A percentile compares a stretch with the other conserved stretches of the same genome.
Evolutionary conservation across 2,888 invertebrate species (phyloP).

Genomic region (Omphaloscelis lunosa): DNA sequence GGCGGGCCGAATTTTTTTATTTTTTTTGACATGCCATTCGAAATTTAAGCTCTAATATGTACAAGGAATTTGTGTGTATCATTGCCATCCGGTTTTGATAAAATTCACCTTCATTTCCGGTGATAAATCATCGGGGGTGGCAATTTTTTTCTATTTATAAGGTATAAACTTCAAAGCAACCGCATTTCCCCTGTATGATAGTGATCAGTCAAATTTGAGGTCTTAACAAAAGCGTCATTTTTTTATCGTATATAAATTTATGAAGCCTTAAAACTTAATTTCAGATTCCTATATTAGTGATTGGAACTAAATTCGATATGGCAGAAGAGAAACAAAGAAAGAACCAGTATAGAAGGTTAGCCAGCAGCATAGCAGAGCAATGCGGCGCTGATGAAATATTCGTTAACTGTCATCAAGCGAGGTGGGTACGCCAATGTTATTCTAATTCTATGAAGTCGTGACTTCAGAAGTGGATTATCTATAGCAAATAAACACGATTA

Average conservation of each 20-base stretch:
- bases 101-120: no score
- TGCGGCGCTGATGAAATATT: constrained; percentile 98
- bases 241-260: no score
- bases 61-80: no score
- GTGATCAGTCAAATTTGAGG: neutral
- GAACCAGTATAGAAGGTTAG: constrained; percentile 89
- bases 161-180: no score
- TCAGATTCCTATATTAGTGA: constrained; percentile 97
- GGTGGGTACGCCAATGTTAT: constrained; percentile 66
- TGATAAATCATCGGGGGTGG: no score
- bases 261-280: constrained; percentile 64
- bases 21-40: no score
- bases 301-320: constrained; percentile 98
- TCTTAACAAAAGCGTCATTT: neutral
- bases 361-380: constrained; percentile 95
- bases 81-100: no score
- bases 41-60: no score
- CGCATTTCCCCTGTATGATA: neutral
- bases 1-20: no score
- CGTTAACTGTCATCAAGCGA: constrained; percentile 93
- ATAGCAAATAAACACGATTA: neutral
- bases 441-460: neutral
- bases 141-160: no score
- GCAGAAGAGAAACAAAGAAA: constrained; percentile 94
- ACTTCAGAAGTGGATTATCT: neutral